Percentiles rank a stretch among this genome's conserved stretches.
phyloP scores from a whole-genome alignment of 2,888 invertebrate species.

The Lasioglossum oenotherae region DNA sequence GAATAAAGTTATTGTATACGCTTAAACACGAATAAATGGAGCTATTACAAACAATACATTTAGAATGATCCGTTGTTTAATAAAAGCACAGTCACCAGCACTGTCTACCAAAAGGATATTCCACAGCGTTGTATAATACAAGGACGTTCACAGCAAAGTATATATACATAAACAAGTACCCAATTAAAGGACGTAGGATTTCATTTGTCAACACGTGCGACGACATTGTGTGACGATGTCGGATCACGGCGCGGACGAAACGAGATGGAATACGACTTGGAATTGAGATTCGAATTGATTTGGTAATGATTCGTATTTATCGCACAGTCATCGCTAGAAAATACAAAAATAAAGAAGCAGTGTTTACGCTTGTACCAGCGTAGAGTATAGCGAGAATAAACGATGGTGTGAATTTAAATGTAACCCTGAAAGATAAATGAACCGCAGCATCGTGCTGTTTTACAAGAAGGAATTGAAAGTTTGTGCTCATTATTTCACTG shows the following conservation, averaged over 20 bases:
- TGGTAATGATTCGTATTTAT: neutral
- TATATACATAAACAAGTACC: neutral
- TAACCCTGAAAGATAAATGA: neutral
- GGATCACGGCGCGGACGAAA: constrained; percentile 24
- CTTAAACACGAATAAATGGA: neutral
- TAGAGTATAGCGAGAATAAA: neutral
- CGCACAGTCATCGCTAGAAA: neutral
- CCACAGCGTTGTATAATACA: neutral
- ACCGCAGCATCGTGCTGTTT: neutral
- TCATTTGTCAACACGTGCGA: neutral
- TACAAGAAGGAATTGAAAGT: neutral
- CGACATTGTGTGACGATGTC: neutral
- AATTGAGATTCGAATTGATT: neutral
- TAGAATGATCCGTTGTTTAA: neutral
- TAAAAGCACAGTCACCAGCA: neutral
- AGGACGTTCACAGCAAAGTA: neutral
- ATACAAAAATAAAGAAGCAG: neutral
- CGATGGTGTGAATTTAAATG: neutral
- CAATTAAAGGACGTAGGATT: neutral
- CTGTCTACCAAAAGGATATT: neutral
- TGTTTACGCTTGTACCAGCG: neutral
- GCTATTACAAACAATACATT: neutral
- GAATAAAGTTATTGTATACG: neutral
- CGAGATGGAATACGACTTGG: neutral
- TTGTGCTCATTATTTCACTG: neutral